Conservation (phyloP, 2,888 invertebrate genomes). For the Chelonus formosanus region DNA sequence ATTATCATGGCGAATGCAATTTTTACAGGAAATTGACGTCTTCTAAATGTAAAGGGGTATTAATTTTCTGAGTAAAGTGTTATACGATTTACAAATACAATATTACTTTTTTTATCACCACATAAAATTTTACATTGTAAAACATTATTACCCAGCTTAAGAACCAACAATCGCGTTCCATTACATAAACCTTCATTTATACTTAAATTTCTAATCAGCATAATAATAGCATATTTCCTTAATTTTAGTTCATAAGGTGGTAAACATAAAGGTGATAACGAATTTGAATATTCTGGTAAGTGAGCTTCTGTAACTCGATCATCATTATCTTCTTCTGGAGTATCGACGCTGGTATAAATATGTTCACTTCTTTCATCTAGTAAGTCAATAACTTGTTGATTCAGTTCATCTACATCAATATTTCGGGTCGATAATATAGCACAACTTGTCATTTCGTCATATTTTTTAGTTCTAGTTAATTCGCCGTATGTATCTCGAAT, state of each 20-base stretch:
- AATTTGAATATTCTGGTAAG: too few relatives aligned
- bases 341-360: slow-evolving; percentile 22
- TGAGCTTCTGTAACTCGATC: neutral
- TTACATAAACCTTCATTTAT: neutral
- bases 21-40: slow-evolving; percentile 40
- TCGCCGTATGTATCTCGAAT: slow-evolving; percentile 4
- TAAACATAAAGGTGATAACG: too few relatives aligned
- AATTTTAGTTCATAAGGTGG: neutral
- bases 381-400: slow-evolving; percentile 35
- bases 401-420: slow-evolving; percentile 42
- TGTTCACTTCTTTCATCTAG: slow-evolving; percentile 31
- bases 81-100: neutral
- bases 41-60: slow-evolving; percentile 9
- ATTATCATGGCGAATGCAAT: slow-evolving; percentile 44
- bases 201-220: slow-evolving; percentile 1
- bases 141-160: slow-evolving; percentile 26
- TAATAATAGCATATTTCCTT: neutral
- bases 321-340: neutral
- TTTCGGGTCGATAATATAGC: slow-evolving; percentile 41
- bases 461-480: slow-evolving; percentile 14
- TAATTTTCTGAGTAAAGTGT: neutral
- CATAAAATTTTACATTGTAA: slow-evolving; percentile 37
- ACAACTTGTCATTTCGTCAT: slow-evolving; percentile 14
- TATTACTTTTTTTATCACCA: neutral
- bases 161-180: slow-evolving; percentile 31